phyloP scores from a whole-genome alignment of 1,140 invertebrate genomes.

The Zaprionus lachaisei region DNA sequence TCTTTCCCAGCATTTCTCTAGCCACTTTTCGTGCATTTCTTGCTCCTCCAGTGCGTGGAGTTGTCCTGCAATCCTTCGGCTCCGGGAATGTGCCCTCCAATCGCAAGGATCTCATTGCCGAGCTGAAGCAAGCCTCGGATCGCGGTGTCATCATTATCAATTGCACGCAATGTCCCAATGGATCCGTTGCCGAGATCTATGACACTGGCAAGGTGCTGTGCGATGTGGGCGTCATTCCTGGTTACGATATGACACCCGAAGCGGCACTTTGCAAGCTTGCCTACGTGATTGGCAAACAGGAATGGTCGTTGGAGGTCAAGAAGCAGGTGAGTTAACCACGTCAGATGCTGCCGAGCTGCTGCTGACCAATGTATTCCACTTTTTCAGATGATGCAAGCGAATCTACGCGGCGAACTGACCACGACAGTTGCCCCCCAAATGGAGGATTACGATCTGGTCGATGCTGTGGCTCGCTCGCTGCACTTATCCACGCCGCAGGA shows the following conservation, averaged over 20 bases:
- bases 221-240: conserved; percentile 92
- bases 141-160: conserved; percentile 96
- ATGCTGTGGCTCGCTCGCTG: conserved; percentile 88
- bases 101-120: conserved; percentile 91
- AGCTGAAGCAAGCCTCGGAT: conserved; percentile 89
- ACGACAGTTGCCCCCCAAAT: conserved; percentile 82
- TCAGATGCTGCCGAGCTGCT: conserved; percentile 10
- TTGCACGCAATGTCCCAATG: conserved; percentile 94
- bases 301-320: conserved; percentile 91
- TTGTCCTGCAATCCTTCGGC: conserved; percentile 97
- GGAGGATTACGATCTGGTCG: conserved; percentile 86
- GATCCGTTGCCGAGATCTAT: conserved; percentile 91
- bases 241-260: conserved; percentile 98
- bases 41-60: conserved; percentile 92
- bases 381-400: conserved; percentile 90
- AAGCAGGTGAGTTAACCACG: conserved; percentile 84
- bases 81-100: conserved; percentile 96
- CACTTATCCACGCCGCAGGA: conserved; percentile 89
- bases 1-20: conserved; percentile 95
- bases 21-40: conserved; percentile 92
- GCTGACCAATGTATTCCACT: not conserved
- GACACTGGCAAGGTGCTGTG: conserved; percentile 90
- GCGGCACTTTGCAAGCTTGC: conserved; percentile 96
- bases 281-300: conserved; percentile 94
- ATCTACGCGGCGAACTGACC: conserved; percentile 88